Evolutionary conservation across 2,888 invertebrate species (phyloP), one percentile per base, ranked within the genome.

Genomic region (Anorthoa munda): DNA sequence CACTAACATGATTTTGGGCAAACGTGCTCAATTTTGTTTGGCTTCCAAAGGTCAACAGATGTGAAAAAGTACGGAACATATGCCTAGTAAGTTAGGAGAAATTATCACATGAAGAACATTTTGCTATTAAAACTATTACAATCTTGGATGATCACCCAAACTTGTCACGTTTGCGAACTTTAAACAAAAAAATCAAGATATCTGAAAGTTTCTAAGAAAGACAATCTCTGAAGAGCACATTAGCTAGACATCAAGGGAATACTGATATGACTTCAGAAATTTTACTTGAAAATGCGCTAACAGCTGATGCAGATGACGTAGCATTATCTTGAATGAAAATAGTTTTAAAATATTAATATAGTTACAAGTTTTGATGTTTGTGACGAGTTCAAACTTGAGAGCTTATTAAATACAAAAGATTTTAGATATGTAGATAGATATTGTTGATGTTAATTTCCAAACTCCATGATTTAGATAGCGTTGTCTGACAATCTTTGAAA

Each of bases 231-330:
- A 59, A 55, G 69, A 59, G 39, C 50, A 39, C 73, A 66, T 84
- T 66, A 76, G 66, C 66, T 63, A 70, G 67, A 59, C 68, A 78
- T 59, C 48, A 63, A 17, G 39, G 13, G 75, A 80, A 78, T 75
- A 76, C 67, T 69, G 76, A 83, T 79, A 77, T 64, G 75, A 66
- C 66, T 74, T 77, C 18, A 63, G 21, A 83, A 85, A 58, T 85
- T 85, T 79, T 12, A 31, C 53, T 51, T 67, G 68, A 67, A 73
- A 56, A 77, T 71, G 61, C 67, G 59, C 77, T 74, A 81, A 79
- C 76, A 81, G 72, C 76, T 81, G 75, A 82, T 74, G 73, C 69
- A 72, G 72, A 83, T 74, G 71, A 63, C 66, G 46, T 39, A 11
- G 39, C 69, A 77, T 74, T 74, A 67, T 65, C 48, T 65, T 70